Evolutionary conservation across 2,113 vertebrate species (phyloP).

Genomic region (Megaceryle maxima): DNA sequence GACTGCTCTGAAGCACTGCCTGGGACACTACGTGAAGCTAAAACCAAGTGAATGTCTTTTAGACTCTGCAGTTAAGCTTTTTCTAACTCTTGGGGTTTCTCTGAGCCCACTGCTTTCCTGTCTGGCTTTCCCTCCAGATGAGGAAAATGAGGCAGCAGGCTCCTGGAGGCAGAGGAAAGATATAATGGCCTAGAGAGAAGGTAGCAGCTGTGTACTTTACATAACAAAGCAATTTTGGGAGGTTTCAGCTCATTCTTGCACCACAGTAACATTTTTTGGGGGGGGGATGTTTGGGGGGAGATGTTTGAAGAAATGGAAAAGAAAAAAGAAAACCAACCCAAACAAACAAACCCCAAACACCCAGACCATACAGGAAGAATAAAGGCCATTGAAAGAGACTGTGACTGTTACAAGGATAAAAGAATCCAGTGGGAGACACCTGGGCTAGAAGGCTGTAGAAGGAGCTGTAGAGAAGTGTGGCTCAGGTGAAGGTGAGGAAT

Average conservation of each 20-base stretch:
- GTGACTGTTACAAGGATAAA: background rate
- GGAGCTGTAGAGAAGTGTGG: background rate
- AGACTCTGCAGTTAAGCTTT: background rate
- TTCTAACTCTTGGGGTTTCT: background rate
- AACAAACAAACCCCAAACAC: too few relatives aligned
- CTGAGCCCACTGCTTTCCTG: background rate
- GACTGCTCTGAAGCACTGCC: background rate
- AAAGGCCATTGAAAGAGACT: background rate
- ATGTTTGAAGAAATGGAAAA: background rate
- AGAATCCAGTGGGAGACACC: background rate
- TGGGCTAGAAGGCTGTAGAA: background rate
- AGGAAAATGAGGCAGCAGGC: background rate
- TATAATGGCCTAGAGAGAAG: background rate
- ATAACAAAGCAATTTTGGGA: background rate
- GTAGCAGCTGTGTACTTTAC: background rate
- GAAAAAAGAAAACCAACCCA: background rate
- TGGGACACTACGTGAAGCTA: background rate
- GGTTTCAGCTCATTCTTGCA: background rate
- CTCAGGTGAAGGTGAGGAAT: background rate
- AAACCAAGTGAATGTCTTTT: rapidly evolving
- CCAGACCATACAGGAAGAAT: background rate
- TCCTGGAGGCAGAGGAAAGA: background rate
- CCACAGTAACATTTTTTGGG: background rate
- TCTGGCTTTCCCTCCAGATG: background rate
- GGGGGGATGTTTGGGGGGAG: too few relatives aligned